Evolutionary conservation across 2,113 vertebrate species (phyloP), one percentile per base, ranked within the genome.

Genomic region (Oxyura jamaicensis): DNA sequence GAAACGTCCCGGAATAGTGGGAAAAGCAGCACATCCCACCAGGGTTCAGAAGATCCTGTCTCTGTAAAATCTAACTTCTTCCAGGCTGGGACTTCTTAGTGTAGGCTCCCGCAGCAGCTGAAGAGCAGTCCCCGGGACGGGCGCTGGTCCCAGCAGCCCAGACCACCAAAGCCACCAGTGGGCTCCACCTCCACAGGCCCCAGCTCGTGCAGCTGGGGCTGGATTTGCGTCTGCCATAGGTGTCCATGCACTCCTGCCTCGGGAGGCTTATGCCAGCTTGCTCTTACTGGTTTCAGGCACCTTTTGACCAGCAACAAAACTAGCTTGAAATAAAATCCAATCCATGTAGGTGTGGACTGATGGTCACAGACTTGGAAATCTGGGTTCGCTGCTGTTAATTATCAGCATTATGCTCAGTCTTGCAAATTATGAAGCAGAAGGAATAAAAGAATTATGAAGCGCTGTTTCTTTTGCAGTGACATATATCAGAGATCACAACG

Each of bases 121-220:
- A 52, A 52, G n/a, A 13, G 26, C n/a, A 29, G 15, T 26, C 28
- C 22, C 6, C 2, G 18, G 41, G 29, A 33, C 19, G 14, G 21
- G 29, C 1, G 1, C 1, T 0, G 75, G 52, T 25, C 66, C 36
- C 35, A 41, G 41, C 36, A 83, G 5, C 36, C 14, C 25, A 15
- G 5, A 23, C 2, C 77, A 35, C 69, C 1, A 1, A 80, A 11
- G 15, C 6, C 3, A 2, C 26, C 29, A 36, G 8, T 22, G 28
- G 31, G 22, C 20, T 69, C 52, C 77, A 36, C 17, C 20, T 41
- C 36, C 17, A 7, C 19, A 15, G 39, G 31, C 44, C 88, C 1
- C 1, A 20, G 31, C 29, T 33, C 5, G 10, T 14, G 13, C 20
- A 21, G 21, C 66, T 39, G 21, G 52, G 71, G 41, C 21, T 8